Conservation (phyloP, 35 echinoderm and acorn worm species). For the Lytechinus pictus region DNA sequence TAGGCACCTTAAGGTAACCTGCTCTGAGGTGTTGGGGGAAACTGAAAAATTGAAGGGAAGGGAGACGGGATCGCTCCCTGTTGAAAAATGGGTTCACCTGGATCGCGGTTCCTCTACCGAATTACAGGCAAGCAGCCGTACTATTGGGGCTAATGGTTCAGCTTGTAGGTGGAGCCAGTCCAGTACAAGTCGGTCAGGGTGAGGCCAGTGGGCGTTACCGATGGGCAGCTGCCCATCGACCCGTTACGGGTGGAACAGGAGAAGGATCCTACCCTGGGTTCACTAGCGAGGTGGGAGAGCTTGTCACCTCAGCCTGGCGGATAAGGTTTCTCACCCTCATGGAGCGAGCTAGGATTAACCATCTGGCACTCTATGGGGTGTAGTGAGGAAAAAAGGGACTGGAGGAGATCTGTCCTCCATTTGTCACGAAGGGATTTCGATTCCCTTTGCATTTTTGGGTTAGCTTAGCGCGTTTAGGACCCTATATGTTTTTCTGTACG, state of each 20-base stretch:
- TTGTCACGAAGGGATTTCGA: background rate
- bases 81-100: background rate
- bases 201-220: too few relatives aligned
- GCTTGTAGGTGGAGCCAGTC: too few relatives aligned
- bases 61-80: background rate
- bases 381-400: background rate
- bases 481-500: too few relatives aligned
- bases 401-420: too few relatives aligned
- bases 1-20: background rate
- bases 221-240: too few relatives aligned
- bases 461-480: background rate
- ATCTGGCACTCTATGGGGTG: background rate
- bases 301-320: background rate
- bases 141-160: too few relatives aligned
- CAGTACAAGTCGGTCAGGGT: too few relatives aligned
- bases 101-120: too few relatives aligned
- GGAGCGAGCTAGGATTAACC: background rate
- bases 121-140: too few relatives aligned
- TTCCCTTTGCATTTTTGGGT: background rate
- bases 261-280: too few relatives aligned
- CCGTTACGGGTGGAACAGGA: too few relatives aligned
- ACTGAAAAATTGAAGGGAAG: background rate
- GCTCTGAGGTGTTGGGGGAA: background rate
- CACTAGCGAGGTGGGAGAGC: background rate
- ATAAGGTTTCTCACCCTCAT: background rate